phyloP scores from a whole-genome alignment of 2,797 vertebrate species.

The Trematomus bernacchii region DNA sequence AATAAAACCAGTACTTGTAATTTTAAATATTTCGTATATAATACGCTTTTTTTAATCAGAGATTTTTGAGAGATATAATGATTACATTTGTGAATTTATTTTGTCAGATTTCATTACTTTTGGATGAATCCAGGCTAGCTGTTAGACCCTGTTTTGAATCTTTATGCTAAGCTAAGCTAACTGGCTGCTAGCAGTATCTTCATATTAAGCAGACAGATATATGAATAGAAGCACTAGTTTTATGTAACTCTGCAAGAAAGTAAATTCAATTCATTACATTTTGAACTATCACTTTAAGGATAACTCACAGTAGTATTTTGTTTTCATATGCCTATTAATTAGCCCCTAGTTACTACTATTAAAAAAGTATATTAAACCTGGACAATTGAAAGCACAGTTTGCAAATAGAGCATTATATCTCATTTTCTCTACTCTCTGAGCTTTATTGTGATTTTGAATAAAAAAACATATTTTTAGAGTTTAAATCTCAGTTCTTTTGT shows the following conservation, averaged over 20 bases:
- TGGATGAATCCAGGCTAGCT: neutral
- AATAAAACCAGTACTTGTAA: neutral
- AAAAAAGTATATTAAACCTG: constrained; percentile 10
- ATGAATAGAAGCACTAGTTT: neutral
- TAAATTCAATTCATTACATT: neutral
- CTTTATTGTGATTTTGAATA: constrained; percentile 14
- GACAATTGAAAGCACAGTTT: constrained; percentile 21
- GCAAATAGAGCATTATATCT: constrained; percentile 18
- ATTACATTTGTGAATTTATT: neutral
- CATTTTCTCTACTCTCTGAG: constrained; percentile 1
- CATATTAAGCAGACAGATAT: neutral
- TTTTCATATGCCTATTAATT: neutral
- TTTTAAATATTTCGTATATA: neutral
- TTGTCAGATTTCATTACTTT: neutral
- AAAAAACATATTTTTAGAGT: neutral
- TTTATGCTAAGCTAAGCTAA: constrained; percentile 13
- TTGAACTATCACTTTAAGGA: neutral
- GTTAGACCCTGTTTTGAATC: neutral
- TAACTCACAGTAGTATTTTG: neutral
- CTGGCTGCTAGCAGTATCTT: neutral
- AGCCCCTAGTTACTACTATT: neutral
- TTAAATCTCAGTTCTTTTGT: too few relatives aligned
- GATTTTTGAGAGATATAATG: neutral
- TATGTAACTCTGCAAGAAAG: neutral
- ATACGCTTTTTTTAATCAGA: too few relatives aligned